A percentile compares a stretch with the other conserved stretches of the same genome.
These are phyloP conservation scores for Acridotheres tristis DNA, from an alignment of 2,797 vertebrate species.

Conservation along the genomic window DNA sequence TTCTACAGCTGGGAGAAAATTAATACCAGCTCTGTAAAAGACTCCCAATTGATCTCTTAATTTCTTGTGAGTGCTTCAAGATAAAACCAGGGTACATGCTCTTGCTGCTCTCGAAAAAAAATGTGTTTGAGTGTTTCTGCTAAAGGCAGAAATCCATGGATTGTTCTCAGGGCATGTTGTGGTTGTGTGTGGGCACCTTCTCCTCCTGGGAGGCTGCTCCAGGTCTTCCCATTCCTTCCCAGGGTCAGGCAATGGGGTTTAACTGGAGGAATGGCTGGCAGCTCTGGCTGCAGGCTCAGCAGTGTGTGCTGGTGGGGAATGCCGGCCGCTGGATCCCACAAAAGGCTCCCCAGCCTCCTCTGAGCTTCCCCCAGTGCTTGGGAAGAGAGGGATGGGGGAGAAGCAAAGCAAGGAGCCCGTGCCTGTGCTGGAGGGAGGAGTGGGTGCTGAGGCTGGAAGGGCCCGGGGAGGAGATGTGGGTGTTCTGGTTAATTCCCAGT, in stretches of 20 bases:
- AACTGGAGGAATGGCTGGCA: neutral
- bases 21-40: conserved; percentile 54
- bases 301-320: neutral
- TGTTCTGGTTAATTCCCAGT: fast-evolving
- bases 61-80: conserved; percentile 58
- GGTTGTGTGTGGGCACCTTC: neutral
- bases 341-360: neutral
- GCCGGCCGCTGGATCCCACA: fast-evolving
- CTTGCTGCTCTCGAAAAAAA: neutral
- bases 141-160: neutral
- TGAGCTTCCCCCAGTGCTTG: neutral
- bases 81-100: neutral
- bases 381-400: neutral
- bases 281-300: neutral
- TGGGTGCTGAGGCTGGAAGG: neutral
- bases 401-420: neutral
- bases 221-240: neutral
- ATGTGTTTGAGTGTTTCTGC: neutral
- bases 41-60: conserved; percentile 68
- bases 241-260: neutral
- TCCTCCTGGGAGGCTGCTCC: neutral
- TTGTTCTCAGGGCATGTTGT: fast-evolving
- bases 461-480: neutral
- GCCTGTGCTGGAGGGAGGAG: neutral
- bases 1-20: conserved; percentile 53